Conservation (phyloP, 2,888 invertebrate genomes). For the Aelia acuminata region DNA sequence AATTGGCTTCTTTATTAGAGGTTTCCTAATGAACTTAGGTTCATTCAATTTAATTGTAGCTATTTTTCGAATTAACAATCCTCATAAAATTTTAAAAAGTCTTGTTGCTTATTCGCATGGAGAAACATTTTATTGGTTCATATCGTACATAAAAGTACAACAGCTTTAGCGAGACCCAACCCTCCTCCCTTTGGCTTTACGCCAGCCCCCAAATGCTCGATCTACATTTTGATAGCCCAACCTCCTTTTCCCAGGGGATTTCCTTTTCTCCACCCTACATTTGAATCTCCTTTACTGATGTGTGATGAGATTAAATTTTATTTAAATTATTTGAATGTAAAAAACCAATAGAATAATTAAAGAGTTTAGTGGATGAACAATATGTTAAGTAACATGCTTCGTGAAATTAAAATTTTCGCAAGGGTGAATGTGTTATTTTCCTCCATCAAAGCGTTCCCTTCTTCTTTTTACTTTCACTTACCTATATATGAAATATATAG, state of each 20-base stretch:
- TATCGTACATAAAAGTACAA: neutral
- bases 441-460: too few species aligned
- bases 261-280: neutral
- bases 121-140: neutral
- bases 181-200: neutral
- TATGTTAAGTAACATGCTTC: too few species aligned
- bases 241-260: neutral
- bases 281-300: neutral
- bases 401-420: too few species aligned
- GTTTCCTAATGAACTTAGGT: too few species aligned
- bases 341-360: too few species aligned
- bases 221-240: slow-evolving; percentile 5
- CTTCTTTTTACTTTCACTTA: too few species aligned
- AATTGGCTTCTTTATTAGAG: too few species aligned
- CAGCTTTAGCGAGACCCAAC: neutral
- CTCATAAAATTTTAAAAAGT: neutral
- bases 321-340: neutral
- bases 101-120: neutral
- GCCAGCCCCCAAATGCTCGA: neutral
- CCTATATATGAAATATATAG: too few species aligned
- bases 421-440: too few species aligned
- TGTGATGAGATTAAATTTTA: neutral
- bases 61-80: neutral
- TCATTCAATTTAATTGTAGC: neutral
- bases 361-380: too few species aligned